phyloP scores from a whole-genome alignment of 2,113 vertebrate species.

The Barnardius zonarius region DNA sequence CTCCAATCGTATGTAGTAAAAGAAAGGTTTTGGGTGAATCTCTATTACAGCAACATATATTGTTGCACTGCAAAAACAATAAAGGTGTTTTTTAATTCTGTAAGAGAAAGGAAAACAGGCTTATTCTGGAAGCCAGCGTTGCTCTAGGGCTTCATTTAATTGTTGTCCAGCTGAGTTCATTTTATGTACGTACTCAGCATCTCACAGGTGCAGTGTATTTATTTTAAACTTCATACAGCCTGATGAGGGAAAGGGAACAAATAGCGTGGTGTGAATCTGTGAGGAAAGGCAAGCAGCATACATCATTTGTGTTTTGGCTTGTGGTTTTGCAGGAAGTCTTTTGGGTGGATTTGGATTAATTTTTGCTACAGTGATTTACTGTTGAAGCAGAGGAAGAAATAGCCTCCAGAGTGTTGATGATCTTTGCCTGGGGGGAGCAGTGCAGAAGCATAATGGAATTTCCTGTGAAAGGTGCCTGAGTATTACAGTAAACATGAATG shows the following conservation, averaged over 20 bases:
- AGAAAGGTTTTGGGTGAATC: not conserved
- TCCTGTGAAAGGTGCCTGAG: not conserved
- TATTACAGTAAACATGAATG: not conserved
- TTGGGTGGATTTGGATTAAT: constrained; percentile 20
- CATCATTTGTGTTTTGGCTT: not conserved
- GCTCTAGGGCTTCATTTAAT: constrained; percentile 10
- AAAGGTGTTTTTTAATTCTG: not conserved
- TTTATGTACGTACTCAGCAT: not conserved
- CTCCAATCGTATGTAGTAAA: not conserved
- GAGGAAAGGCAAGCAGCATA: not conserved
- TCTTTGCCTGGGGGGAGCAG: not conserved
- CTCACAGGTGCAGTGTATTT: not conserved
- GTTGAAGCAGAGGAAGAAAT: not conserved
- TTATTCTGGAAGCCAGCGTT: not conserved
- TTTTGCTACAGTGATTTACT: constrained; percentile 12
- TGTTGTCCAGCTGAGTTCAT: not conserved
- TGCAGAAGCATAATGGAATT: constrained; percentile 7
- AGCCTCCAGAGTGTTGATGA: not conserved
- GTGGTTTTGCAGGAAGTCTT: not conserved
- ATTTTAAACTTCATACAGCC: not conserved
- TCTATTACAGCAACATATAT: not conserved
- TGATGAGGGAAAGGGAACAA: not conserved
- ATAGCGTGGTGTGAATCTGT: not conserved
- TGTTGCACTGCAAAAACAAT: not conserved
- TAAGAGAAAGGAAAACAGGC: not conserved